Evolutionary conservation across 2,113 vertebrate species (phyloP), one percentile per base, ranked within the genome.

Genomic region (Melanostigma gelatinosum): DNA sequence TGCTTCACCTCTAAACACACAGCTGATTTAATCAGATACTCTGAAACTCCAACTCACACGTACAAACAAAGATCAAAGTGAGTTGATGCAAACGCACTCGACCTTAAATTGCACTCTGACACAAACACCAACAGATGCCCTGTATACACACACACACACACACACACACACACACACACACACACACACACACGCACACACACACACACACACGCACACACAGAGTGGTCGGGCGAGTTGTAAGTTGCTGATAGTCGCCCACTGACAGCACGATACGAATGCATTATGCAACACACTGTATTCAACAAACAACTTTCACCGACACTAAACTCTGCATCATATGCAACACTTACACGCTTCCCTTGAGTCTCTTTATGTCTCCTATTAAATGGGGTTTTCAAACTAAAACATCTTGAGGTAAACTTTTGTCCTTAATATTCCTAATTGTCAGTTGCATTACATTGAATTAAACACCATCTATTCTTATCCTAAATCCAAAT

Each of bases 231-330:
- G 32, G 52, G 61, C 60, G 50, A 66, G 18, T 42, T 32, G 22
- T 48, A 44, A 46, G 36, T 36, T 9, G 32, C 42, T n/a, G 12
- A 48, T 52, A 20, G 32, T 63, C 63, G 46, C 54, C 73, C 42
- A 82, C 72, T 55, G 48, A 66, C 40, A 78, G 22, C 24, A 57
- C 48, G 2, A 36, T 63, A 34, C 61, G 13, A 74, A 46, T 1
- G 12, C 22, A 6, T 82, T 89, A 84, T 48, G 75, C 75, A 89
- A 85, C 85, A 80, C 10, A 6, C 12, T 10, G 27, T 24, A 61
- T 64, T 73, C 46, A 81, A 36, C 11, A 61, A 54, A 60, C 38
- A 75, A 18, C 42, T 44, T 68, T 85, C 69, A 75, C 68, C 38
- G 46, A 54, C 46, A 22, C 27, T 46, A 46, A 67, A 67, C 20